phyloP scores from a whole-genome alignment of 2,888 invertebrate genomes.

The Venusia cambrica region DNA sequence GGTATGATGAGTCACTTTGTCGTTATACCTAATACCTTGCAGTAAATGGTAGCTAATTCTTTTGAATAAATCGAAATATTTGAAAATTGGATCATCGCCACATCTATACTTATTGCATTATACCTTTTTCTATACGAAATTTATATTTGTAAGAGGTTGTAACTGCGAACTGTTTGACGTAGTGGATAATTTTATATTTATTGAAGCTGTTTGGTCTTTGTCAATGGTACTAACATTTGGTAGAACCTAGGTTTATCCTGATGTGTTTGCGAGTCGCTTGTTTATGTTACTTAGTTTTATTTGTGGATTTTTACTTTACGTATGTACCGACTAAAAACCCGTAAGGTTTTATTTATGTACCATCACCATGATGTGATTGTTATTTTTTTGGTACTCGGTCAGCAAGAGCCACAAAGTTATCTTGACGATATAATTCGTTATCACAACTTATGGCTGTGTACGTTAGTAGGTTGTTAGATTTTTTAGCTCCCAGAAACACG shows the following conservation, averaged over 20 bases:
- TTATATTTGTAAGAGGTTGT: slow-evolving; percentile 54
- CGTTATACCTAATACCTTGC: slow-evolving; percentile 9
- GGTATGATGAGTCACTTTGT: slow-evolving; percentile 29
- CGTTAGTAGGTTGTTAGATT: too few species aligned
- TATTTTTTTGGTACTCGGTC: too few species aligned
- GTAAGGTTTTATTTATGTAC: slow-evolving; percentile 1
- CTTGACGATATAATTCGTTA: too few species aligned
- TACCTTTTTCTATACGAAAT: slow-evolving; percentile 44
- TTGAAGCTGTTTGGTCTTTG: slow-evolving; percentile 40
- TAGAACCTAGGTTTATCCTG: slow-evolving; percentile 34
- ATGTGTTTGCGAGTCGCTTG: slow-evolving; percentile 37
- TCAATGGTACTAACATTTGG: slow-evolving; percentile 53
- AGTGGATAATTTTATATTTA: slow-evolving; percentile 47
- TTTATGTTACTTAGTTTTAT: slow-evolving; percentile 24
- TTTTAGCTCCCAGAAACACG: too few species aligned
- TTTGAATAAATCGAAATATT: slow-evolving; percentile 22
- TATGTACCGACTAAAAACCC: too few species aligned
- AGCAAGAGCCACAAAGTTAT: too few species aligned
- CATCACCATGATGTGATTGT: too few species aligned
- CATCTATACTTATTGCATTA: slow-evolving; percentile 44
- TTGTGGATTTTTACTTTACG: slow-evolving; percentile 21
- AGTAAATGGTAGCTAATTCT: slow-evolving; percentile 32
- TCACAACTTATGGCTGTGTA: too few species aligned
- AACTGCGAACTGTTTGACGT: slow-evolving; percentile 42
- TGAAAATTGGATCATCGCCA: slow-evolving; percentile 44